phyloP scores from a whole-genome alignment of 2,888 invertebrate genomes.

The Girardia tigrina region DNA sequence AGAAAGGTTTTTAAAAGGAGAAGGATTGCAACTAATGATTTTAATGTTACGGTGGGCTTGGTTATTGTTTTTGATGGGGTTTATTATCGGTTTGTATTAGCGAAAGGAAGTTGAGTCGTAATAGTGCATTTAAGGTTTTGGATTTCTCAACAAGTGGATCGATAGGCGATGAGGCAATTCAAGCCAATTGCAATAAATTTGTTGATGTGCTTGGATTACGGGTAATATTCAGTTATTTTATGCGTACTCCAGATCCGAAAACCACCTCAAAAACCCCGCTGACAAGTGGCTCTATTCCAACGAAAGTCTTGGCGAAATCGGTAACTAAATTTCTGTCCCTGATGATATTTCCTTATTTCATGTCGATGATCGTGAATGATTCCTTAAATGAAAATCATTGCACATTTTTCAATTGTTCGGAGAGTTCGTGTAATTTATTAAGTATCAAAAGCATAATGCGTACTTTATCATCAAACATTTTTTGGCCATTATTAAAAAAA shows the following conservation, averaged over 20 bases:
- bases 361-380: no score
- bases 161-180: slow-evolving; percentile 64
- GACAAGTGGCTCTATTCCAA: neutral
- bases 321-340: neutral
- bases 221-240: slow-evolving; percentile 90
- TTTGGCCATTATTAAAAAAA: no score
- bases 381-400: no score
- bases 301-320: neutral
- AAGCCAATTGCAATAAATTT: slow-evolving; percentile 70
- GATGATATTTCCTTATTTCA: neutral
- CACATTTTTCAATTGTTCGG: no score
- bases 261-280: neutral
- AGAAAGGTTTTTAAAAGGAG: slow-evolving; percentile 79
- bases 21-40: slow-evolving; percentile 96
- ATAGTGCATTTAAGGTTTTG: slow-evolving; percentile 88
- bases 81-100: slow-evolving; percentile 50
- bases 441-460: no score
- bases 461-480: no score
- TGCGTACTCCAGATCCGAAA: slow-evolving; percentile 69
- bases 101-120: slow-evolving; percentile 72
- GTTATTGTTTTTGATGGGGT: neutral
- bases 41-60: slow-evolving; percentile 67
- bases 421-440: no score
- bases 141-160: slow-evolving; percentile 86
- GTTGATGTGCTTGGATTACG: slow-evolving; percentile 84